phyloP scores from a whole-genome alignment of 2,888 invertebrate genomes.

The Limnephilus auricula region DNA sequence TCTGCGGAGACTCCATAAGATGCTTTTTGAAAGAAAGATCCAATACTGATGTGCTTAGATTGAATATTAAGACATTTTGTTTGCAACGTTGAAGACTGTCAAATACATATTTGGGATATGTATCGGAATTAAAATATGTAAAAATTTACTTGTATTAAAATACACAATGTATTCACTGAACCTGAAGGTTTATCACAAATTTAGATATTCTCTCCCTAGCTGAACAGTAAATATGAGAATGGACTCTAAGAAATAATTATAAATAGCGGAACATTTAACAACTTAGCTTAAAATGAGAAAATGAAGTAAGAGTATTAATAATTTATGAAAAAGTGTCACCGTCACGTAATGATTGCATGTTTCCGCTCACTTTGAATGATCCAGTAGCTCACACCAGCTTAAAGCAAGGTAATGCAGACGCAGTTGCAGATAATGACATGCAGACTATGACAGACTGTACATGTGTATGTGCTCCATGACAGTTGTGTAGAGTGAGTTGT shows the following conservation, averaged over 20 bases:
- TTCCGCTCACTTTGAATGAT: constrained; percentile 25
- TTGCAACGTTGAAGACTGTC: constrained; percentile 8
- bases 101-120: constrained; percentile 34
- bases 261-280: constrained; percentile 8
- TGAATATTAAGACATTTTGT: constrained; percentile 31
- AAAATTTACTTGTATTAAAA: constrained; percentile 12
- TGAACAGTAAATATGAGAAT: constrained; percentile 12
- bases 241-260: neutral
- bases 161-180: constrained; percentile 4
- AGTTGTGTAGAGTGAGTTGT: constrained; percentile 5
- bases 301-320: constrained; percentile 30
- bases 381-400: constrained; percentile 10
- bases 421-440: neutral
- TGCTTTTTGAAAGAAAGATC: constrained; percentile 29
- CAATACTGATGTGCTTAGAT: constrained; percentile 7
- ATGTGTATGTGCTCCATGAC: neutral
- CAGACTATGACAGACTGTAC: neutral
- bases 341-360: constrained; percentile 31
- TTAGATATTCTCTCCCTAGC: constrained; percentile 15
- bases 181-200: constrained; percentile 20
- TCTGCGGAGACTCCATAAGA: constrained; percentile 14
- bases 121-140: constrained; percentile 23
- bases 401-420: neutral
- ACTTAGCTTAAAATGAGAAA: constrained; percentile 26
- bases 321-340: constrained; percentile 23